Evolutionary conservation across 2,888 invertebrate species (phyloP).

Genomic region (Sesia apiformis): DNA sequence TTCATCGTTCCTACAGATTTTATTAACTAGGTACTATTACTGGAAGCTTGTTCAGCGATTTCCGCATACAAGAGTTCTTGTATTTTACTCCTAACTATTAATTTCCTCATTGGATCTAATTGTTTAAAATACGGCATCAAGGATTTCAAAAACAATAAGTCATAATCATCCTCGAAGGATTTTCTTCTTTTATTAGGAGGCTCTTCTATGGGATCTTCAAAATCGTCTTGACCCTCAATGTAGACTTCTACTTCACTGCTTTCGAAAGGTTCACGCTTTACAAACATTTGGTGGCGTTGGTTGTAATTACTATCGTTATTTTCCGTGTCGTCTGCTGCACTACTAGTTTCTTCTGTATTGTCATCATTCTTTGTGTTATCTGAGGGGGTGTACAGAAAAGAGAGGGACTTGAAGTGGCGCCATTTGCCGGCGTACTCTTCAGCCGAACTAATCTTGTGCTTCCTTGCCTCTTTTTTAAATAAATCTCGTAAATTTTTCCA

Average conservation of each 20-base stretch:
- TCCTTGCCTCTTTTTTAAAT: conserved; percentile 28
- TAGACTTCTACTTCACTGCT: background rate
- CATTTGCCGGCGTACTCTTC: conserved; percentile 30
- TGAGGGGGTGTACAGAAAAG: conserved; percentile 21
- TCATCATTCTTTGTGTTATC: background rate
- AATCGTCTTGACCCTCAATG: background rate
- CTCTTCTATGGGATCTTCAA: background rate
- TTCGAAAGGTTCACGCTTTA: background rate
- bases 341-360: background rate
- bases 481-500: conserved; percentile 43
- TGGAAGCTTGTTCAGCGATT: conserved; percentile 17
- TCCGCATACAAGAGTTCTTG: conserved; percentile 41
- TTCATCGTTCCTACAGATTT: too few species aligned
- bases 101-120: conserved; percentile 34
- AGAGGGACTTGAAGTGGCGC: conserved; percentile 27
- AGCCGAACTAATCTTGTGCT: conserved; percentile 7
- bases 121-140: conserved; percentile 36
- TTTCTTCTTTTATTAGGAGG: background rate
- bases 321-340: background rate
- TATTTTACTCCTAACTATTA: conserved; percentile 40
- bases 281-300: background rate
- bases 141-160: conserved; percentile 42
- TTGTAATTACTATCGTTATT: background rate
- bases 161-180: conserved; percentile 25
- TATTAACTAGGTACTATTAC: background rate